Conservation (phyloP, 2,113 vertebrate genomes). For the Lampris megalopsis region DNA sequence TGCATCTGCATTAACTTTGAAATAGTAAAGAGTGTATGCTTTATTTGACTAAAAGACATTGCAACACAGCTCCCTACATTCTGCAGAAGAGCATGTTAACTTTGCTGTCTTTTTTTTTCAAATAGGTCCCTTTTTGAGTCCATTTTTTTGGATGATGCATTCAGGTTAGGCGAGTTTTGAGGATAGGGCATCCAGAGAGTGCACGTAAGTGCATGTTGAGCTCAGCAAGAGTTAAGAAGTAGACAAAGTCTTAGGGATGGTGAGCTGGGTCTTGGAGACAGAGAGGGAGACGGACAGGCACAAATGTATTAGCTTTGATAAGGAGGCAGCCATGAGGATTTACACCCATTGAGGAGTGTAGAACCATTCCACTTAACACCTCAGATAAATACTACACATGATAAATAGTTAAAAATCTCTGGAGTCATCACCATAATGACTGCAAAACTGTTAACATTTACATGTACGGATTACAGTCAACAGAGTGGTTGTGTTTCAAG, state of each 20-base stretch:
- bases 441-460: not conserved
- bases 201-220: not conserved
- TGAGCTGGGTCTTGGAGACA: not conserved
- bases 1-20: not conserved
- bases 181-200: not conserved
- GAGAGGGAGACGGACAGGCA: not conserved
- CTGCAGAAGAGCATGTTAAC: not conserved
- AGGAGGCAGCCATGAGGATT: constrained; percentile 16
- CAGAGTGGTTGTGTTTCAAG: not conserved
- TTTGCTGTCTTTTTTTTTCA: not conserved
- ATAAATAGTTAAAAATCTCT: not conserved
- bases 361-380: not conserved
- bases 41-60: not conserved
- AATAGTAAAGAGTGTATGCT: not conserved
- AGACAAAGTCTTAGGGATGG: not conserved
- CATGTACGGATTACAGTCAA: not conserved
- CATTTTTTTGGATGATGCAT: not conserved
- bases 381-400: constrained; percentile 10
- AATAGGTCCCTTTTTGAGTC: not conserved
- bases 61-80: not conserved
- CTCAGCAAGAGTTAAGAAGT: not conserved
- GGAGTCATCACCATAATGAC: not conserved
- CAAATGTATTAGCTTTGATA: constrained; percentile 3
- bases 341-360: not conserved
- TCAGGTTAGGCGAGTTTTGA: not conserved